Evolutionary conservation across 2,113 vertebrate species (phyloP).

Genomic region (Sitta europaea): DNA sequence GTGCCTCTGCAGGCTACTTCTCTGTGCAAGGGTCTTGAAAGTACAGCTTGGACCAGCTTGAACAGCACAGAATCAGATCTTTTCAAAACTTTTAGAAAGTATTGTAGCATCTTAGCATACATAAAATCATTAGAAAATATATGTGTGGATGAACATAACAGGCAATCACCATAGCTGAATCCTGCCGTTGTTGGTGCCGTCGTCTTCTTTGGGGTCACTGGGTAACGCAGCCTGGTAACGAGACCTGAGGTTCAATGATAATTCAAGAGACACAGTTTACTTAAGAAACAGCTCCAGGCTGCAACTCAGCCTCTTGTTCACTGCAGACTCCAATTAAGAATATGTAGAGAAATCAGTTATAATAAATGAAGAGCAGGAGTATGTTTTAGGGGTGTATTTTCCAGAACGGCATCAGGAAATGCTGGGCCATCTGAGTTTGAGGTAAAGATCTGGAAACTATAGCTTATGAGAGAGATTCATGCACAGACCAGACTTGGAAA

Average conservation of each 20-base stretch:
- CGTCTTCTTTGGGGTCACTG: constrained; percentile 79
- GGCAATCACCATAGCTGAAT: constrained; percentile 89
- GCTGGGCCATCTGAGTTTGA: not conserved
- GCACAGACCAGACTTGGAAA: not conserved
- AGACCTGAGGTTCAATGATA: constrained; percentile 77
- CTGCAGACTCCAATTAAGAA: not conserved
- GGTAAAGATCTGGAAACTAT: not conserved
- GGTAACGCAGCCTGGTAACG: constrained; percentile 86
- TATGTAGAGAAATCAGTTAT: not conserved
- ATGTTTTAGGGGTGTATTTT: not conserved
- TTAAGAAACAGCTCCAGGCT: not conserved
- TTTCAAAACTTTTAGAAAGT: not conserved
- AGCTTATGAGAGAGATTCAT: not conserved
- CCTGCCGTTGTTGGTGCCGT: constrained; percentile 87
- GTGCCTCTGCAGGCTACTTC: not conserved
- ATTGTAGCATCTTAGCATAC: not conserved
- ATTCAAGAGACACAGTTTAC: not conserved
- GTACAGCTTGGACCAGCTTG: accelerated
- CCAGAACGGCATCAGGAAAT: not conserved
- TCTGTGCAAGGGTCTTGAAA: not conserved
- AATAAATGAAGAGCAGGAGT: not conserved
- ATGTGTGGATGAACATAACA: not conserved
- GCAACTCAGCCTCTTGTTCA: not conserved
- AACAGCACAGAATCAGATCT: not conserved
- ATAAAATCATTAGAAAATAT: not conserved